Base-by-base conservation (phyloP, 2,888 invertebrate genomes). In the Andrena chrysosceles region DNA sequence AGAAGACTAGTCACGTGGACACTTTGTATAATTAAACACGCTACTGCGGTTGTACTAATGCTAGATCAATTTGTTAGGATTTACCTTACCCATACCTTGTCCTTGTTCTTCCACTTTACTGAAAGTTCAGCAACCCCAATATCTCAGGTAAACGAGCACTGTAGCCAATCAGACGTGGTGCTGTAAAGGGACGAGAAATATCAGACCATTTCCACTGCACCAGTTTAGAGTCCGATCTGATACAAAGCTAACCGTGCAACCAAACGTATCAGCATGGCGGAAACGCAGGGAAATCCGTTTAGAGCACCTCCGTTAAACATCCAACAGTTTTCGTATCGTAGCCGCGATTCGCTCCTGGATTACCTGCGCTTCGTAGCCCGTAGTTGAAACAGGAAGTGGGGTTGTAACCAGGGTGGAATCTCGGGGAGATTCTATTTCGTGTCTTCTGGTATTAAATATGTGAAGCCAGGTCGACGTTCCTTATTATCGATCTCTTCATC, bases 401-500 rank as follows among this genome's bases (percentile, higher is more conserved):
- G 7, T 31, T 10, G 1, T 48, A 3, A 3, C 7, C 10, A 8
- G 7, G 10, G 13, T 13, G 64, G 31, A 33, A 35, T 31, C 10
- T 42, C 26, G 26, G 10, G 26, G 8, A 20, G 26, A 69, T 78
- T 13, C 10, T 16, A 62, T 60, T 31, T 16, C 56, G 13, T 56
- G 26, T 59, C 23, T 59, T 29, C 20, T 3, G 2, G 5, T 0
- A 6, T 8, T 42, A 52, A 81, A 68, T 64, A 64, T 23, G 33
- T n/a, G 4, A 26, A n/a, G 1, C 2, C 2, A 3, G 13, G 49
- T 16, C 60, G 23, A 54, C 26, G 60, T 60, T 79, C 26, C 54
- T 67, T 3, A 49, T 67, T 56, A 75, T 82, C 82, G 82, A 82
- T 71, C 70, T 52, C 13, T 4, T 33, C 63, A 23, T 49, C 54